Evolutionary conservation across 2,888 invertebrate genomes (phyloP).

Genomic region (Acanthoscelides obtectus): DNA sequence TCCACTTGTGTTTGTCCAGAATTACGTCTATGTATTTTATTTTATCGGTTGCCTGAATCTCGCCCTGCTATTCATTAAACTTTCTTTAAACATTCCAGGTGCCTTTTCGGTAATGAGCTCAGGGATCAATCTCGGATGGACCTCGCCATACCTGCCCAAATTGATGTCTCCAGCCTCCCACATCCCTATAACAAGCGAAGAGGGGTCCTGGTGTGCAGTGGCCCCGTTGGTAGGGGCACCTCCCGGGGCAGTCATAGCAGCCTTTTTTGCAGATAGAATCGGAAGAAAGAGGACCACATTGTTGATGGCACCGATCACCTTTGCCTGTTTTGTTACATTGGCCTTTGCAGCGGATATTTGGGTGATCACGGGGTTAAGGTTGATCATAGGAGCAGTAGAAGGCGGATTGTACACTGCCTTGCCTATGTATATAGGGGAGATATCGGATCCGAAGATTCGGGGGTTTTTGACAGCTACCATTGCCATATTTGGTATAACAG

Average conservation of each 20-base stretch:
- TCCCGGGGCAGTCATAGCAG: conserved; percentile 58
- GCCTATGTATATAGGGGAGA: conserved; percentile 58
- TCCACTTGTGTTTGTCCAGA: too few species aligned
- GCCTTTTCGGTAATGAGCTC: conserved; percentile 36
- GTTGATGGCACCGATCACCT: conserved; percentile 43
- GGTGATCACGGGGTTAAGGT: conserved; percentile 48
- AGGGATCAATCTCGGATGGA: conserved; percentile 51
- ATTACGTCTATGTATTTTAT: too few species aligned
- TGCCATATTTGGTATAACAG: conserved; percentile 52
- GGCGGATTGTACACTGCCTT: conserved; percentile 43
- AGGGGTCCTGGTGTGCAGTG: conserved; percentile 61
- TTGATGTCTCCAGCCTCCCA: conserved; percentile 47
- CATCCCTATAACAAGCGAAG: conserved; percentile 50
- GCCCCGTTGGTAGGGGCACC: conserved; percentile 62
- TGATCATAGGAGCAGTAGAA: conserved; percentile 52
- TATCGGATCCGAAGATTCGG: conserved; percentile 53
- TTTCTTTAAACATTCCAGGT: conserved; percentile 26
- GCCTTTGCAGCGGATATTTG: conserved; percentile 56
- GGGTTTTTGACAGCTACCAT: conserved; percentile 59
- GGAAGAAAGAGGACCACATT: conserved; percentile 54
- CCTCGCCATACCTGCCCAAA: conserved; percentile 54
- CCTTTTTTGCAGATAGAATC: conserved; percentile 58
- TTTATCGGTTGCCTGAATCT: too few species aligned
- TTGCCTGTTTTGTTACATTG: conserved; percentile 58
- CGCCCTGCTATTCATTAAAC: too few species aligned